Percentiles rank a stretch among this genome's conserved stretches.
Evolutionary conservation across 2,797 vertebrate species (phyloP).

Genomic region (Acomys russatus): DNA sequence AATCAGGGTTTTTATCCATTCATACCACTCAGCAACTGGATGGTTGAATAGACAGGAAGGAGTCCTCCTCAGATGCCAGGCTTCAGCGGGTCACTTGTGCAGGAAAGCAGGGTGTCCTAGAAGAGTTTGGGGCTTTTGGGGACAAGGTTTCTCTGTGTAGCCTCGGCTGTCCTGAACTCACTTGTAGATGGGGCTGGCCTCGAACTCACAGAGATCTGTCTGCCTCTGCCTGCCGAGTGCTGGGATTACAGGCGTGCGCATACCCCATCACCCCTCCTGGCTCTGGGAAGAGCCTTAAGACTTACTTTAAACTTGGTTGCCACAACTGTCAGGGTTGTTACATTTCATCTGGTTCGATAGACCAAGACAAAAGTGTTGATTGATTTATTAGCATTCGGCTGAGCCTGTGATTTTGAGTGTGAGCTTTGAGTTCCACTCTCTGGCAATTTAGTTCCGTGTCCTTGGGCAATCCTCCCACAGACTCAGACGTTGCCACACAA

Average conservation of each 20-base stretch:
- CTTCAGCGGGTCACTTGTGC: neutral
- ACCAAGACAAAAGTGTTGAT: neutral
- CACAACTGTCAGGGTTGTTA: constrained; percentile 28
- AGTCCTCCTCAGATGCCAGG: neutral
- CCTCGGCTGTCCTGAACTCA: too few species aligned
- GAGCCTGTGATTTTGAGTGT: neutral
- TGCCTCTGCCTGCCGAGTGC: too few species aligned
- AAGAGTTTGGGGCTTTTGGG: too few species aligned
- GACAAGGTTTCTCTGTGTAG: too few species aligned
- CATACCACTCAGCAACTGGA: neutral
- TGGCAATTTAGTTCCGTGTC: neutral
- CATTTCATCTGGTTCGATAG: constrained; percentile 1
- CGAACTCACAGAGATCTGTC: too few species aligned
- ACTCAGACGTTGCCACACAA: neutral
- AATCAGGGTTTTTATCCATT: constrained; percentile 1
- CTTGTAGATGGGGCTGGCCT: too few species aligned
- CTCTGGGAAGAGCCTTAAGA: neutral
- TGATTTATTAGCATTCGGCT: constrained; percentile 28
- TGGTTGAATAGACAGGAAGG: neutral
- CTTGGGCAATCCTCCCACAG: neutral
- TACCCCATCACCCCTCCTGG: too few species aligned
- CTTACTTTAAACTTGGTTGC: constrained; percentile 7
- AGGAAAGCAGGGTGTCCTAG: neutral
- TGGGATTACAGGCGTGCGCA: too few species aligned
- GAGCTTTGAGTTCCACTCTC: neutral